Conservation (phyloP, 2,797 vertebrate genomes). For the Coregonus suidteri region DNA sequence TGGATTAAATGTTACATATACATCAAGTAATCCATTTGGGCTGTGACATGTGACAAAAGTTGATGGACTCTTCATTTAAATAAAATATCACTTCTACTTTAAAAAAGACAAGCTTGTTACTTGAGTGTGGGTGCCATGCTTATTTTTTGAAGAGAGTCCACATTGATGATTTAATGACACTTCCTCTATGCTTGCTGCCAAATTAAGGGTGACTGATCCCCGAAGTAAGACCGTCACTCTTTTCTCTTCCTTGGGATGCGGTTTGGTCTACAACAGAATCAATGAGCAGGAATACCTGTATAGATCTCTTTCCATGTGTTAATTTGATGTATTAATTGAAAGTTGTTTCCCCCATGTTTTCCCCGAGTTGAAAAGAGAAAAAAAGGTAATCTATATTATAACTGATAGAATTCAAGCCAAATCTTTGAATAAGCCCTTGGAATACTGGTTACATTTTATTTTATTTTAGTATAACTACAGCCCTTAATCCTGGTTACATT, state of each 20-base stretch:
- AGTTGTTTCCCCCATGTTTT: background rate
- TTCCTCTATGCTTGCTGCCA: constrained; percentile 39
- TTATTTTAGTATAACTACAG: constrained; percentile 1
- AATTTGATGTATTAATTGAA: background rate
- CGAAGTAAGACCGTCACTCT: background rate
- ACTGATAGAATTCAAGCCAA: constrained; percentile 34
- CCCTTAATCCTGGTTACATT: too few species aligned
- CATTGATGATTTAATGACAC: constrained; percentile 55
- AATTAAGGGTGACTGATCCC: constrained; percentile 28
- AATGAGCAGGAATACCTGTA: background rate
- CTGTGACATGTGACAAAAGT: constrained; percentile 48
- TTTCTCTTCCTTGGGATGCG: background rate
- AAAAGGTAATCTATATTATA: constrained; percentile 7
- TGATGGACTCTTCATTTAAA: constrained; percentile 49
- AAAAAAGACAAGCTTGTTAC: constrained; percentile 45
- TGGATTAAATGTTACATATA: constrained; percentile 41
- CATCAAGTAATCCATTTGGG: constrained; percentile 70
- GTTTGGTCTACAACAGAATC: background rate
- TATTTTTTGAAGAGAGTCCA: constrained; percentile 39
- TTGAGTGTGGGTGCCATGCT: constrained; percentile 29
- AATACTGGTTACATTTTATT: constrained; percentile 1
- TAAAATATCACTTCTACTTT: constrained; percentile 53
- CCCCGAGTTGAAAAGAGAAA: constrained; percentile 42
- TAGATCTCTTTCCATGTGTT: background rate
- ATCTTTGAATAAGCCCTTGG: constrained; percentile 36